Evolutionary conservation across 2,797 vertebrate species (phyloP), one percentile per base, ranked within the genome.

Genomic region (Pachyuromys duprasi): DNA sequence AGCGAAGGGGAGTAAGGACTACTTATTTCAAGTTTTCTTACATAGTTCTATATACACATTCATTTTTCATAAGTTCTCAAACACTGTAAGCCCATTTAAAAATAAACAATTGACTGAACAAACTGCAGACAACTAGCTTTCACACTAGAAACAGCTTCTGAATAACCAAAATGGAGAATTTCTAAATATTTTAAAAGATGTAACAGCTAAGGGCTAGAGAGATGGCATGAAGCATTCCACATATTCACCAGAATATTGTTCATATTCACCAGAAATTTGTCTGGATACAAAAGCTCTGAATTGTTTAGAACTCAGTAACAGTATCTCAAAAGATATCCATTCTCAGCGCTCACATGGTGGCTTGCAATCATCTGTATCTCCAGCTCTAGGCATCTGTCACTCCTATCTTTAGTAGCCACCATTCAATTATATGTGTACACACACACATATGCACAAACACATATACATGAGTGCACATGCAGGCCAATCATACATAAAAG

Each of bases 261-360:
- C 99, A 15, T 97, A 97, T 1, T 99, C 99, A 84, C 99, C 99
- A 11, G 99, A 99, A 97, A 98, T 99, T 95, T 99, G 99, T 20
- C 98, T 99, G 90, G 99, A 99, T 45, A 98, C 99, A 36, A 99
- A 99, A 98, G 98, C 98, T 79, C 98, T 99, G 55, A 98, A 98
- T 98, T 98, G 97, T 83, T 98, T 99, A 93, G 99, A 99, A 97
- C 98, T 99, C 72, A 99, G 98, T 97, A 95, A 98, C 20, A 98
- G 97, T 75, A 97, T 98, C 84, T 98, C 96, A 96, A 98, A 98
- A 88, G 99, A 99, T 96, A 98, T 99, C 97, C 98, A 76, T 76
- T 31, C 24, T 3, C 42, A 76, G 75, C 45, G 31, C 45, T 31
- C 42, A 76, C 28, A 76, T 49, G 39, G 3, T 76, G 28, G 45